phyloP scores from a whole-genome alignment of 2,888 invertebrate species.

The Calliscelio sp. region DNA sequence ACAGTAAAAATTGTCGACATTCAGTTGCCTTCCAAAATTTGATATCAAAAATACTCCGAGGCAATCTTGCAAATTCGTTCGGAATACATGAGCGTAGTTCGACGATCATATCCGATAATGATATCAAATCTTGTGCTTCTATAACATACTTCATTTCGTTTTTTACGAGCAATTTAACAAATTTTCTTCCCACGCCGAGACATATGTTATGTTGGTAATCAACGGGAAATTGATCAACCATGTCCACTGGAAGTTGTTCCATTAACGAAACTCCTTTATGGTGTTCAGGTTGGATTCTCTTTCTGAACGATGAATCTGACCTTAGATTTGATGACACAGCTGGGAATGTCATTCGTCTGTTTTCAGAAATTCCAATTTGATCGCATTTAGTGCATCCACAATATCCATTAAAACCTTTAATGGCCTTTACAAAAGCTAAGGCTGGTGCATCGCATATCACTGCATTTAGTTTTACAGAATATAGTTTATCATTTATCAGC shows the following conservation, averaged over 20 bases:
- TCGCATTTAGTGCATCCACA: slow-evolving; percentile 17
- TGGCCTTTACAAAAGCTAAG: background rate
- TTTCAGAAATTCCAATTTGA: background rate
- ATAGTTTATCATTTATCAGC: background rate
- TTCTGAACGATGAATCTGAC: slow-evolving; percentile 13
- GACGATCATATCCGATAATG: background rate
- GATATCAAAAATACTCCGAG: slow-evolving; percentile 14
- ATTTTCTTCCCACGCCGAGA: slow-evolving; percentile 3
- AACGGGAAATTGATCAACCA: slow-evolving; percentile 12
- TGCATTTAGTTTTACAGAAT: slow-evolving; percentile 1
- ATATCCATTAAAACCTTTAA: slow-evolving; percentile 13
- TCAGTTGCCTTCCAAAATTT: slow-evolving; percentile 19
- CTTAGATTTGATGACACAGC: background rate
- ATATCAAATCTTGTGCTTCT: background rate
- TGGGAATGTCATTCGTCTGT: slow-evolving; percentile 6
- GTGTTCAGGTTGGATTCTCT: slow-evolving; percentile 9
- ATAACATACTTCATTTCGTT: background rate
- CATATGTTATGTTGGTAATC: slow-evolving; percentile 5
- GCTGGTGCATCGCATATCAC: slow-evolving; percentile 19
- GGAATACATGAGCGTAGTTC: slow-evolving; percentile 1
- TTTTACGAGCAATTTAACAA: background rate
- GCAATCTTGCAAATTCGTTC: background rate
- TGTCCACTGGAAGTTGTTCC: slow-evolving; percentile 19
- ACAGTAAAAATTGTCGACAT: slow-evolving; percentile 4
- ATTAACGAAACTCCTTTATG: slow-evolving; percentile 9